phyloP scores from a whole-genome alignment of 1,140 invertebrate species.

The Chrysomallon squamiferum region DNA sequence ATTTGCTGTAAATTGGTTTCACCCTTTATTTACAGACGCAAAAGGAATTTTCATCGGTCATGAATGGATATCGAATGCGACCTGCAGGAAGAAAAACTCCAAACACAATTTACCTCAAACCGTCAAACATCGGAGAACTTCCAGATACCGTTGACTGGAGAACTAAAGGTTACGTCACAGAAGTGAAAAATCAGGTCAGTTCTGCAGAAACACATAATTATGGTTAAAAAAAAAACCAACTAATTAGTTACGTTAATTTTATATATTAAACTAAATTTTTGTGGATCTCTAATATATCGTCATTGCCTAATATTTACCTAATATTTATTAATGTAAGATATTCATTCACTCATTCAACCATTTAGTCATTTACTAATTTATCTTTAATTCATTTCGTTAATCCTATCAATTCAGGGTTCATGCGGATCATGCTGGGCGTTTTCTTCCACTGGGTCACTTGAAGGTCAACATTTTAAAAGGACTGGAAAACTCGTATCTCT shows the following conservation, averaged over 20 bases:
- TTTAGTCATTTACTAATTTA: too few species aligned
- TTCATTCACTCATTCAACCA: too few species aligned
- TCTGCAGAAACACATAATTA: neutral
- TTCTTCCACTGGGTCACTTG: slow-evolving; percentile 88
- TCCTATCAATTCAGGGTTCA: slow-evolving; percentile 69
- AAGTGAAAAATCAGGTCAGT: slow-evolving; percentile 49
- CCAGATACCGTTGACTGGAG: slow-evolving; percentile 51
- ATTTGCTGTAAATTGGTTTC: too few species aligned
- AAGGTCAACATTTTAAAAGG: slow-evolving; percentile 93
- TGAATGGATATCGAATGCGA: slow-evolving; percentile 43
- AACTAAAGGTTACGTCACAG: slow-evolving; percentile 49
- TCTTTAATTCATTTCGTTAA: too few species aligned
- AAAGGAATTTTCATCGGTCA: slow-evolving; percentile 39
- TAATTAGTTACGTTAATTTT: neutral
- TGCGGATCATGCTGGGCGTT: slow-evolving; percentile 98
- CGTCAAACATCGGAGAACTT: slow-evolving; percentile 17
- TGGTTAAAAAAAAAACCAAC: neutral
- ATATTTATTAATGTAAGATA: too few species aligned
- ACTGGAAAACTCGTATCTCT: slow-evolving; percentile 85
- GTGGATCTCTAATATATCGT: neutral
- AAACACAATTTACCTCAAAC: slow-evolving; percentile 13
- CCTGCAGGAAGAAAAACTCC: neutral
- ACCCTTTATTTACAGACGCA: slow-evolving; percentile 27
- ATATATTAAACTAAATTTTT: neutral
- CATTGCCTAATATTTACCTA: too few species aligned